Evolutionary conservation across 2,113 vertebrate genomes (phyloP), one percentile per base, ranked within the genome.

Genomic region (Lepus americanus): DNA sequence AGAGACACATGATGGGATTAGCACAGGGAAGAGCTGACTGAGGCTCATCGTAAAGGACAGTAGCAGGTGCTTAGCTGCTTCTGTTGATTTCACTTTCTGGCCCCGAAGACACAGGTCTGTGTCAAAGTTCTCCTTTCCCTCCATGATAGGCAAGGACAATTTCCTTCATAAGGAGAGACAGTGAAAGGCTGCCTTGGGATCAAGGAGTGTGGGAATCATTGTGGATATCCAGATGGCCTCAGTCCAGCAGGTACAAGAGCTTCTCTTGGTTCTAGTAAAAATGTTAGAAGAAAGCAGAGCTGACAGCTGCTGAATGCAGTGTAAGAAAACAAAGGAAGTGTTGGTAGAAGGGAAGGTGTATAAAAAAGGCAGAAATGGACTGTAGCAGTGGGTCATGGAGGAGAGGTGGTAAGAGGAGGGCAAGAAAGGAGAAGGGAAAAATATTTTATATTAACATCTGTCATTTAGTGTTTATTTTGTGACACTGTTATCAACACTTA

Each of bases 21-120:
- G 17, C 44, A 76, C 33, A 77, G 29, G 27, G 20, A 77, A 94
- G 31, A 19, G 6, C 53, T 86, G 17, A 59, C 70, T 0, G 0
- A 12, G 8, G 22, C 17, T 22, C 39, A 29, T 29, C 36, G 39
- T 89, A 14, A 93, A 89, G 63, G 90, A 81, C 0, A 33, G 49
- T 17, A 69, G 36, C 77, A 95, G 69, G 53, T 59, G 17, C 67
- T 78, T 78, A 76, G 61, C 19, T 64, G 36, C 70, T 94, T 87
- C 85, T 92, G 39, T 67, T 95, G 25, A 73, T 84, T 96, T 79
- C 31, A 79, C 90, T 95, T 95, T 94, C 92, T 90, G 63, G 51
- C 86, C 33, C 81, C 66, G 85, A 14, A 82, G 69, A 69, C 78
- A 44, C 3, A 90, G 31, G 59, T 69, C 67, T 82, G 61, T 67